Evolutionary conservation across 2,113 vertebrate species (phyloP).

Genomic region (Pteronura brasiliensis): DNA sequence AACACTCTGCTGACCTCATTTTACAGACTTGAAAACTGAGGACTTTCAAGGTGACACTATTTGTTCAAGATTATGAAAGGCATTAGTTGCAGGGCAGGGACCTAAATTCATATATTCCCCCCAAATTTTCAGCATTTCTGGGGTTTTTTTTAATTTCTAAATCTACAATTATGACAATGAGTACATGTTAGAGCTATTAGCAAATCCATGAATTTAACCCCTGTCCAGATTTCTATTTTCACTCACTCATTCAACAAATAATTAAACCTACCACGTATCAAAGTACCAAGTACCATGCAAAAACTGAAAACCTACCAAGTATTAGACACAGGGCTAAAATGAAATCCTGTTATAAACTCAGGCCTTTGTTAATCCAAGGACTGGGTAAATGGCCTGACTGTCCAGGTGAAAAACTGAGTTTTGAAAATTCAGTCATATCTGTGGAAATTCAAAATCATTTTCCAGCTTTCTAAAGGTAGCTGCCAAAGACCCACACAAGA

Average conservation of each 20-base stretch:
- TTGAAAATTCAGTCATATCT: neutral
- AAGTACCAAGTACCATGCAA: neutral
- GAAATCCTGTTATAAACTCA: neutral
- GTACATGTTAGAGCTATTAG: neutral
- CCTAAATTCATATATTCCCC: neutral
- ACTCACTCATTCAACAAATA: constrained; percentile 18
- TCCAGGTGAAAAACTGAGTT: neutral
- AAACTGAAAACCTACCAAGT: neutral
- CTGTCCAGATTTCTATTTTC: neutral
- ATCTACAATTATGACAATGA: neutral
- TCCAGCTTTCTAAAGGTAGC: constrained; percentile 25
- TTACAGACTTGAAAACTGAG: neutral
- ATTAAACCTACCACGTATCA: neutral
- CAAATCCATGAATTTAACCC: neutral
- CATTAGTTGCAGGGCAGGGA: neutral
- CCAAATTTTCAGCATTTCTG: neutral
- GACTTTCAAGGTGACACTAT: neutral
- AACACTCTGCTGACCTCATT: neutral
- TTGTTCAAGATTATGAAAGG: neutral
- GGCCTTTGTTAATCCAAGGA: neutral
- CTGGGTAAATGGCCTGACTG: neutral
- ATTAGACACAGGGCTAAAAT: neutral
- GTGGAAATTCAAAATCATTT: constrained; percentile 30
- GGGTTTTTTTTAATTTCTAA: neutral
- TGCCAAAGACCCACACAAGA: neutral